Percentiles rank a stretch among this genome's conserved stretches.
Evolutionary conservation across 2,888 invertebrate species (phyloP).

Genomic region (Emesis russula): DNA sequence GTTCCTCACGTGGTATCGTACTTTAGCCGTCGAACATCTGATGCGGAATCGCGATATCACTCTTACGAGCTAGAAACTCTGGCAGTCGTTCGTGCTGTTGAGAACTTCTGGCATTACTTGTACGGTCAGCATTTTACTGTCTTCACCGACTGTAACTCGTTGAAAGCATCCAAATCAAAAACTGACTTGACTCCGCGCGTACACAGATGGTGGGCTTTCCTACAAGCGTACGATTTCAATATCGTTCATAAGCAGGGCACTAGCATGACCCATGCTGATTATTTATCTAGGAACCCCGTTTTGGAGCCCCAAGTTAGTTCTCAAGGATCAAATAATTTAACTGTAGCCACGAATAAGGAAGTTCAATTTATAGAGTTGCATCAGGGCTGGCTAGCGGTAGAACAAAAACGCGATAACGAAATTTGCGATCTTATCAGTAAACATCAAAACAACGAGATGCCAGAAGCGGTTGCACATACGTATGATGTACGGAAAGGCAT

Average conservation of each 20-base stretch:
- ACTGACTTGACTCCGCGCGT: slow-evolving; percentile 81
- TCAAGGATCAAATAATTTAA: neutral
- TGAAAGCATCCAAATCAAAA: slow-evolving; percentile 65
- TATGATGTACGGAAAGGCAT: slow-evolving; percentile 84
- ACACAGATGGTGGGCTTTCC: slow-evolving; percentile 85
- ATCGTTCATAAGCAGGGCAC: slow-evolving; percentile 73
- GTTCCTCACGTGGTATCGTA: slow-evolving; percentile 34
- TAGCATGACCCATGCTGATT: slow-evolving; percentile 81
- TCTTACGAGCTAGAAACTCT: slow-evolving; percentile 11
- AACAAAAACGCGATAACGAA: slow-evolving; percentile 86
- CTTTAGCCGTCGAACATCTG: slow-evolving; percentile 42
- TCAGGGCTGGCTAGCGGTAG: slow-evolving; percentile 83
- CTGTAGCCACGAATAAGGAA: neutral
- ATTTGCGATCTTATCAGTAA: slow-evolving; percentile 76
- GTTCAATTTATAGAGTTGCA: slow-evolving; percentile 72
- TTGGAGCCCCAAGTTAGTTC: neutral
- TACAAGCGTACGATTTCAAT: slow-evolving; percentile 77
- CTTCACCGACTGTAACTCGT: slow-evolving; percentile 30
- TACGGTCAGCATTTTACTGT: slow-evolving; percentile 65
- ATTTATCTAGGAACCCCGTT: slow-evolving; percentile 80
- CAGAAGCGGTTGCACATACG: slow-evolving; percentile 46
- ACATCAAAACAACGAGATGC: slow-evolving; percentile 29
- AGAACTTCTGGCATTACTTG: slow-evolving; percentile 76
- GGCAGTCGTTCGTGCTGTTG: slow-evolving; percentile 59
- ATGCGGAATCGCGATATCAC: slow-evolving; percentile 50